Evolutionary conservation across 2,888 invertebrate genomes (phyloP), one percentile per base, ranked within the genome.

Genomic region (Sesia apiformis): DNA sequence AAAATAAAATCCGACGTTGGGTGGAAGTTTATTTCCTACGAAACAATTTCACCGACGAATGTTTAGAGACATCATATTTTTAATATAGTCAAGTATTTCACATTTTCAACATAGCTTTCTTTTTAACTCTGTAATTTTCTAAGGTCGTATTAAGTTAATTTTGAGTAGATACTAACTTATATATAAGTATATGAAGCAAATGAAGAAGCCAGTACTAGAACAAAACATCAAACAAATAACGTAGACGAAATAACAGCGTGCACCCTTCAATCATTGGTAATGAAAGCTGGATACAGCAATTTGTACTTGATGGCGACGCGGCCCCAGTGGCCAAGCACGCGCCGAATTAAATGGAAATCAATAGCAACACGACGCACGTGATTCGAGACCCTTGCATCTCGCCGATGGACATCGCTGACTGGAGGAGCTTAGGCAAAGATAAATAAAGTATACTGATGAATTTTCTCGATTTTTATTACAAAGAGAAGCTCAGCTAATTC

Each of bases 311-410:
- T 70, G 74, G 62, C 56, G 52, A 40, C 55, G 53, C 53, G 56
- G 64, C 69, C 63, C 65, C 71, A 65, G 67, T 66, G 60, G 71
- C 65, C 68, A 62, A 82, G 82, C 89, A 88, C 87, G 88, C 82
- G 78, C 82, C 79, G 78, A 78, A 84, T 86, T 88, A 88, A 89
- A 88, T 84, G 85, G 81, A 83, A 88, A 88, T 87, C 89, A 86
- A 89, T 89, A 84, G 78, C 71, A 72, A 78, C 38, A 76, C 68
- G 69, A 57, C 63, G 78, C 64, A 86, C 87, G 87, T 87, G 87
- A 84, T 82, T 74, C 68, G 65, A 68, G 74, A 70, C 74, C 76
- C 74, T 77, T 69, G 69, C 72, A 74, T 74, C 76, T 74, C 51
- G 56, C 61, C 76, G 74, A 55, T 49, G 40, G 60, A 57, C 60